These are phyloP conservation scores for Gadopsis bispinosus DNA, from an alignment of 2,797 vertebrate genomes.

Conservation along the genomic window DNA sequence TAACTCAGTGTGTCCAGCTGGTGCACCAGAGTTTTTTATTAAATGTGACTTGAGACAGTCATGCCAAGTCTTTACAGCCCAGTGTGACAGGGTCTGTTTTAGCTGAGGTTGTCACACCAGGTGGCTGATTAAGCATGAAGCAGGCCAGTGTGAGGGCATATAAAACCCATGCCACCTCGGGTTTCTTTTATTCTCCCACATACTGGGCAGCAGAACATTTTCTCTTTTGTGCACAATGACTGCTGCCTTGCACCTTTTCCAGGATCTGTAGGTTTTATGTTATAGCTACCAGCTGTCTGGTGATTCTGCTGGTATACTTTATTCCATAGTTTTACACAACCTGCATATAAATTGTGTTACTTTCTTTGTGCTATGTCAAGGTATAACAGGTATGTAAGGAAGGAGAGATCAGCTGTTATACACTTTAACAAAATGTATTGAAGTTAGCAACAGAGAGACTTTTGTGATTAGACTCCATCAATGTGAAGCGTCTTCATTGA, in stretches of 20 bases:
- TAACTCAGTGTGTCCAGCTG: slow-evolving; percentile 24
- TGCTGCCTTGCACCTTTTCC: slow-evolving; percentile 22
- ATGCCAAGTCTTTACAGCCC: slow-evolving; percentile 32
- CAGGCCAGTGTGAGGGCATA: slow-evolving; percentile 40
- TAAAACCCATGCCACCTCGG: slow-evolving; percentile 19
- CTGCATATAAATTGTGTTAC: background rate
- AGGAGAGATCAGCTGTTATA: background rate
- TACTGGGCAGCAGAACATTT: slow-evolving; percentile 27
- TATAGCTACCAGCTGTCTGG: slow-evolving; percentile 6
- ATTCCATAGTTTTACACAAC: background rate
- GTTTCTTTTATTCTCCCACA: slow-evolving; percentile 44
- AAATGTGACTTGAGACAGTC: slow-evolving; percentile 36
- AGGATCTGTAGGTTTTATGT: slow-evolving; percentile 29
- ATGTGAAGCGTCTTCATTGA: background rate
- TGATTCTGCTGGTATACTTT: slow-evolving; percentile 9
- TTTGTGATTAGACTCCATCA: background rate
- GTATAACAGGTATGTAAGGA: background rate
- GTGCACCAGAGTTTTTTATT: slow-evolving; percentile 19
- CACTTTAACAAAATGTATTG: background rate
- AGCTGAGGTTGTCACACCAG: slow-evolving; percentile 56
- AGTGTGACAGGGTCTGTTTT: slow-evolving; percentile 49
- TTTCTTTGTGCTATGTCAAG: background rate
- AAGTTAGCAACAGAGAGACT: background rate
- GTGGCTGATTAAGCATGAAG: slow-evolving; percentile 69
- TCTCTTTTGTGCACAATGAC: slow-evolving; percentile 45